Percentiles rank a stretch among this genome's conserved stretches.
Conservation (phyloP, 1,140 invertebrate genomes). For the Littorina saxatilis region DNA sequence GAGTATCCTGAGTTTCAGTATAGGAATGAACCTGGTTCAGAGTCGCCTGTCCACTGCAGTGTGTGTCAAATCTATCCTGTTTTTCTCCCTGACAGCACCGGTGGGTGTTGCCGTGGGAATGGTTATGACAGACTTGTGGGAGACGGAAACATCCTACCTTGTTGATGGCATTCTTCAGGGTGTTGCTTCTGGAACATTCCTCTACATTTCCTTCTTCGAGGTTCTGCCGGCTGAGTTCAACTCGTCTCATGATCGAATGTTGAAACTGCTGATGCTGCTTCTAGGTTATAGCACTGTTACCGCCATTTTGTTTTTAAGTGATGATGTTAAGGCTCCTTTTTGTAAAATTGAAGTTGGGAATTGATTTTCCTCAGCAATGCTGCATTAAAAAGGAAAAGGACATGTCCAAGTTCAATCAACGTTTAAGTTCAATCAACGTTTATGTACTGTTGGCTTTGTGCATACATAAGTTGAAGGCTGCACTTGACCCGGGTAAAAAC, state of each 20-base stretch:
- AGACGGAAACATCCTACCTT: conserved; percentile 70
- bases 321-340: conserved; percentile 40
- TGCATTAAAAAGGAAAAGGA: too few relatives aligned
- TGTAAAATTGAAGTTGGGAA: conserved; percentile 26
- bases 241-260: conserved; percentile 55
- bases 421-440: too few relatives aligned
- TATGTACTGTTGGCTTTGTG: too few relatives aligned
- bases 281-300: conserved; percentile 65
- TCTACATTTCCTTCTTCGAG: conserved; percentile 95
- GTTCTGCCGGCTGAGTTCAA: conserved; percentile 82
- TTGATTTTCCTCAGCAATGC: too few relatives aligned
- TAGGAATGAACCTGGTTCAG: conserved; percentile 81
- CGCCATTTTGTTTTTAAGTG: conserved; percentile 56
- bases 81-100: conserved; percentile 84
- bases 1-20: conserved; percentile 80
- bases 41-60: conserved; percentile 79
- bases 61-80: conserved; percentile 62
- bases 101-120: conserved; percentile 81
- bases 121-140: conserved; percentile 76
- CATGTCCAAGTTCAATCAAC: too few relatives aligned
- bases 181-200: conserved; percentile 91
- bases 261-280: conserved; percentile 68
- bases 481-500: too few relatives aligned
- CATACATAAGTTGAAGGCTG: too few relatives aligned
- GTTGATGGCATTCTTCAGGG: conserved; percentile 79